A percentile compares a stretch with the other conserved stretches of the same genome.
Conservation (phyloP, 2,888 invertebrate genomes). For the Leucophenga maculata region DNA sequence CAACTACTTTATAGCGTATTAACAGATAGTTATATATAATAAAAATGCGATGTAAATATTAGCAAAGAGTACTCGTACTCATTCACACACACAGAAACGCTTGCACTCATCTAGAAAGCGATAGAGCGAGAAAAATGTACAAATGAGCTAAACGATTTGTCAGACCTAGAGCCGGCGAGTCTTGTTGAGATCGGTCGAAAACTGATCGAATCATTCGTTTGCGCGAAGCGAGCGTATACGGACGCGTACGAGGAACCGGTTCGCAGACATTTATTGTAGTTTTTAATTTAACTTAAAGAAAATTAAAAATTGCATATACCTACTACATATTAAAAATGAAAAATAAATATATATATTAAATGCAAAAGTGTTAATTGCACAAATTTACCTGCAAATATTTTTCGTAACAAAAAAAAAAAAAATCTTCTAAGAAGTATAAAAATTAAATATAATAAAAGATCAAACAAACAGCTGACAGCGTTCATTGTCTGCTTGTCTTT, state of each 20-base stretch:
- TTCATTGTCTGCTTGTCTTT: neutral
- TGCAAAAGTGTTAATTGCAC: neutral
- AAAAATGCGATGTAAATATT: too few species aligned
- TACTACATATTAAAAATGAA: too few species aligned
- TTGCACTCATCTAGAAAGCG: neutral
- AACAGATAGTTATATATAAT: too few species aligned
- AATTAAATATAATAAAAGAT: neutral
- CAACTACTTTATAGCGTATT: too few species aligned
- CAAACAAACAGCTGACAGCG: neutral
- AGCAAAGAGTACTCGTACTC: too few species aligned
- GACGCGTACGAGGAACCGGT: conserved; percentile 28
- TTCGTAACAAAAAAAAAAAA: neutral
- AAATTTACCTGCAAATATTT: neutral
- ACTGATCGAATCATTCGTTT: conserved; percentile 56
- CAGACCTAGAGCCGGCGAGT: neutral
- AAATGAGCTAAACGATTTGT: neutral
- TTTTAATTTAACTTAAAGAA: neutral
- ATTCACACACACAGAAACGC: neutral
- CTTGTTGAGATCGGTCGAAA: conserved; percentile 14
- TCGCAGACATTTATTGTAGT: neutral
- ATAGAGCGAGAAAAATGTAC: neutral
- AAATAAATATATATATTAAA: neutral
- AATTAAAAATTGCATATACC: neutral
- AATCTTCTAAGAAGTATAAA: neutral
- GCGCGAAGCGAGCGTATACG: conserved; percentile 52